A percentile compares a stretch with the other conserved stretches of the same genome.
These are phyloP conservation scores for Pipra filicauda DNA, from an alignment of 2,113 vertebrate genomes.

Conservation along the genomic window DNA sequence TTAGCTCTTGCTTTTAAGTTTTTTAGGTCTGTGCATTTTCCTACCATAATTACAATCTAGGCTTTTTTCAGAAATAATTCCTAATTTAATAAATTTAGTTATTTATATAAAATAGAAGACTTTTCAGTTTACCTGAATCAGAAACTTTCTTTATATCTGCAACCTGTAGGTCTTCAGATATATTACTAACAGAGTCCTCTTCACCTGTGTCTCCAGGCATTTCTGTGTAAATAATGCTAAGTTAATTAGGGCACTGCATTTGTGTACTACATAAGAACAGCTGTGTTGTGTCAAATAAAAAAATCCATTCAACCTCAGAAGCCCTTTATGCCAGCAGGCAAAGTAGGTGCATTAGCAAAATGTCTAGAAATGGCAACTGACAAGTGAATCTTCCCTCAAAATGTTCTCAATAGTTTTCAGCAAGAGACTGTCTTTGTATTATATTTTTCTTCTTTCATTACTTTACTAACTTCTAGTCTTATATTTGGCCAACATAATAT, in stretches of 20 bases:
- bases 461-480: background rate
- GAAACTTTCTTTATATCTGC: conserved; percentile 55
- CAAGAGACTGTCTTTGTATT: background rate
- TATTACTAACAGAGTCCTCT: conserved; percentile 53
- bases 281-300: background rate
- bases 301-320: background rate
- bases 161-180: conserved; percentile 53
- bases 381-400: background rate
- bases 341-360: background rate
- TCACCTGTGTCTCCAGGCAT: conserved; percentile 52
- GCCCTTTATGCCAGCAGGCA: background rate
- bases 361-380: background rate
- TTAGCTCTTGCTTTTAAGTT: background rate
- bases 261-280: background rate
- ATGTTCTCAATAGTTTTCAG: background rate
- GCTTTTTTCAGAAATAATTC: background rate
- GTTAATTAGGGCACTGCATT: background rate
- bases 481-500: background rate
- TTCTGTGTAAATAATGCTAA: conserved; percentile 53
- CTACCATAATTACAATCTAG: background rate
- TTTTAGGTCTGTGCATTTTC: background rate
- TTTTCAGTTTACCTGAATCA: conserved; percentile 56
- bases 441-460: background rate
- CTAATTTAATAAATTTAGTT: background rate
- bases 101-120: background rate